Evolutionary conservation across 2,888 invertebrate species (phyloP), one percentile per base, ranked within the genome.

Genomic region (Acleris literana): DNA sequence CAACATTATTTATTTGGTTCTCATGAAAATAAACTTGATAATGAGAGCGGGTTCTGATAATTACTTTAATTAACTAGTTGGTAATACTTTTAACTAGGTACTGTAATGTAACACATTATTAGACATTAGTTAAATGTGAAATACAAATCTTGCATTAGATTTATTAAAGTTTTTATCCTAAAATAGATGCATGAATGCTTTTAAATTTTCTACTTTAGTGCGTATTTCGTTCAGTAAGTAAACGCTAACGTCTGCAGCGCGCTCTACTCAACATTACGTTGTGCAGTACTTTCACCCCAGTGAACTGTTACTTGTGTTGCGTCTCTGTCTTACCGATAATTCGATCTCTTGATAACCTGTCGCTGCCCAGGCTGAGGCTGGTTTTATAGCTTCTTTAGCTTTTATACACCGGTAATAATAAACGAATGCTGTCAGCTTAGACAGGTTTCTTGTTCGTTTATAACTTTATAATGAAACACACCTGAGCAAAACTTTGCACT

Each of bases 211-310:
- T n/a, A 5, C 46, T 44, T 44, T 44, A 44, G 5, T 44, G 16
- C 44, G 44, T 44, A n/a, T 44, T 44, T 44, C 20, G 25, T 20
- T 18, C 33, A 39, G 56, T 43, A 18, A 16, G 49, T 49, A 43
- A 55, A 54, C 17, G 54, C 54, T 44, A 43, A 51, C 55, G 55
- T 52, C 54, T 49, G 29, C 25, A 60, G 70, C 73, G 72, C 74
- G 76, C 76, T 78, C 77, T 75, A 74, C 71, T 75, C 73, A 67
- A 74, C 74, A 78, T 84, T 80, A 80, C 80, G 79, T 81, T 81
- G 76, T 77, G 78, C 81, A 53, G 85, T 89, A 90, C 88, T 90
- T 90, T 91, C 90, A 90, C 88, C 87, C 83, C 83, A 76, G 69
- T 74, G 72, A 81, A 85, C 89, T 84, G 88, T 89, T 88, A 88